These are phyloP conservation scores for Cyrtorhinus lividipennis DNA, from an alignment of 1,140 invertebrate species.

Conservation along the genomic window DNA sequence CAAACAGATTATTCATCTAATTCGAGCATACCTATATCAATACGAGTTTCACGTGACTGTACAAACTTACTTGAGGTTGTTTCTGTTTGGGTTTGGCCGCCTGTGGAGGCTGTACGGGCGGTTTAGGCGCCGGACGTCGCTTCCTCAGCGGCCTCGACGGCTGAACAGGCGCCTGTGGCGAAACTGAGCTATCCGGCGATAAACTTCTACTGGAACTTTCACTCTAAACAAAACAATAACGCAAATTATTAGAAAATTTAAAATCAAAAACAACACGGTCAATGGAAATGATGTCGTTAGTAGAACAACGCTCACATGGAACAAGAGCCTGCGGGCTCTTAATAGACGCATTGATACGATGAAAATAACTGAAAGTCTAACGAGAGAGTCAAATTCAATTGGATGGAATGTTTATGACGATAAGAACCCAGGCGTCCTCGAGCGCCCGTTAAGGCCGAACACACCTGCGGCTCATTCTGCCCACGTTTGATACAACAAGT, in stretches of 20 bases:
- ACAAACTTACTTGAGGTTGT: not conserved
- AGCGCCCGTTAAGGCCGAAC: too few relatives aligned
- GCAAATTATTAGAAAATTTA: slow-evolving; percentile 16
- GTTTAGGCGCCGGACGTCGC: slow-evolving; percentile 42
- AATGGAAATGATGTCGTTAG: too few relatives aligned
- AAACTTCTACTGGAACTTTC: slow-evolving; percentile 13
- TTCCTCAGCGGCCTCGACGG: slow-evolving; percentile 33
- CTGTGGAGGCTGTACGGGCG: slow-evolving; percentile 32
- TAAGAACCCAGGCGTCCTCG: too few relatives aligned
- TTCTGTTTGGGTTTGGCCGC: slow-evolving; percentile 25
- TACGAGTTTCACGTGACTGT: too few relatives aligned
- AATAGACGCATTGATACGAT: too few relatives aligned
- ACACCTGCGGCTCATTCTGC: too few relatives aligned
- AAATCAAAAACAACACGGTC: not conserved
- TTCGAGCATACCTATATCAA: too few relatives aligned
- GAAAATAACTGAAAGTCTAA: too few relatives aligned
- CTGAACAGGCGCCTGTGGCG: slow-evolving; percentile 12
- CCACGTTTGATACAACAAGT: too few relatives aligned
- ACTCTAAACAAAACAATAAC: slow-evolving; percentile 4
- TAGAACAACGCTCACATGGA: too few relatives aligned
- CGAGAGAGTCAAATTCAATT: not conserved
- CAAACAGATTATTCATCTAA: too few relatives aligned
- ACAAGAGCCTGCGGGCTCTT: too few relatives aligned
- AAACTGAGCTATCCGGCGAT: slow-evolving; percentile 17
- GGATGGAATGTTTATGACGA: not conserved